Conservation (phyloP, 2,797 vertebrate species). For the Ciconia nigra region DNA sequence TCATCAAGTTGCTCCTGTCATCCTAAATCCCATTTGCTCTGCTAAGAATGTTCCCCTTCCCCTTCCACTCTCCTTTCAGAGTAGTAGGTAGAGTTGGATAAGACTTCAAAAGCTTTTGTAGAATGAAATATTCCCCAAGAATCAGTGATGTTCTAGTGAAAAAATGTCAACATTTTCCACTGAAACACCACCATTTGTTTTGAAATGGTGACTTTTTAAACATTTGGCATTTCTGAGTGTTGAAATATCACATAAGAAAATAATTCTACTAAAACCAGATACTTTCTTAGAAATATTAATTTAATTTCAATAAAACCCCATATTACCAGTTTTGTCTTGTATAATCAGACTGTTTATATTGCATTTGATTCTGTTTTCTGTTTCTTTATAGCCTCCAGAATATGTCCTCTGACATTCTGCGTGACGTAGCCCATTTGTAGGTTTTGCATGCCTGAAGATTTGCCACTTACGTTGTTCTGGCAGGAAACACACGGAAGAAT, state of each 20-base stretch:
- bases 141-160: neutral
- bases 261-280: neutral
- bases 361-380: neutral
- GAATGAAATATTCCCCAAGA: neutral
- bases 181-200: neutral
- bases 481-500: neutral
- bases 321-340: neutral
- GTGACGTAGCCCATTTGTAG: neutral
- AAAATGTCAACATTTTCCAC: neutral
- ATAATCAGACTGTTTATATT: neutral
- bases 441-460: neutral
- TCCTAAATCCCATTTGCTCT: neutral
- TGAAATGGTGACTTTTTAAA: neutral
- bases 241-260: neutral
- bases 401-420: neutral
- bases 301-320: neutral
- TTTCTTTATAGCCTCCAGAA: neutral
- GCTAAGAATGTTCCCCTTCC: neutral
- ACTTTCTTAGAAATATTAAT: neutral
- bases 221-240: neutral
- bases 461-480: neutral
- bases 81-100: neutral
- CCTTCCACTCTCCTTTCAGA: neutral
- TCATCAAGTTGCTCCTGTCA: neutral
- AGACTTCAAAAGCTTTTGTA: neutral